These are phyloP conservation scores for Pheosia tremula DNA, from an alignment of 2,888 invertebrate genomes.

Conservation along the genomic window DNA sequence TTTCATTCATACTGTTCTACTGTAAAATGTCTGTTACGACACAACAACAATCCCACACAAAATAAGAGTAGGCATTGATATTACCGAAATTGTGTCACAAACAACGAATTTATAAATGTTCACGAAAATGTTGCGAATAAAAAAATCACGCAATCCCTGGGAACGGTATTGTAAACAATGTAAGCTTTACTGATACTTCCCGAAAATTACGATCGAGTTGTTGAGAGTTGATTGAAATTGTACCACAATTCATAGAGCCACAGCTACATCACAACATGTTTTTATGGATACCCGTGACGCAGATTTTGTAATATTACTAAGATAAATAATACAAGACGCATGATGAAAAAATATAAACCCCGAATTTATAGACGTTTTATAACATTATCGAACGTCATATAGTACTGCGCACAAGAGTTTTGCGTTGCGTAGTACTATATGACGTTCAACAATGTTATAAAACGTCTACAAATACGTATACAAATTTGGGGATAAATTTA, in stretches of 20 bases:
- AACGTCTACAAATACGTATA: too few relatives aligned
- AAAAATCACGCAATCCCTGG: slow-evolving; percentile 26
- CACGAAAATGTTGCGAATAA: slow-evolving; percentile 20
- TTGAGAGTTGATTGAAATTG: slow-evolving; percentile 12
- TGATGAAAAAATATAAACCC: not conserved
- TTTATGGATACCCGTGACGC: not conserved
- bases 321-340: not conserved
- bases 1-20: too few relatives aligned
- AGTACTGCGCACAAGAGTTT: too few relatives aligned
- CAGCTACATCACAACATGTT: slow-evolving; percentile 16
- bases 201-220: slow-evolving; percentile 17
- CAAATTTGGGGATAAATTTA: too few relatives aligned
- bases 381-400: too few relatives aligned
- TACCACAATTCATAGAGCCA: slow-evolving; percentile 8
- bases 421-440: too few relatives aligned
- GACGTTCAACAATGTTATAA: too few relatives aligned
- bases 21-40: not conserved
- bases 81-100: slow-evolving; percentile 15
- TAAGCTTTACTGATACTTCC: slow-evolving; percentile 23
- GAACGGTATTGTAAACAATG: slow-evolving; percentile 28
- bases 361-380: not conserved
- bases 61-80: slow-evolving; percentile 3
- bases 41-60: not conserved
- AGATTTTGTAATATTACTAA: not conserved
- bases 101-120: slow-evolving; percentile 10